Base-by-base conservation (phyloP, 37 sponge, comb jelly and placozoan genomes). In the Tethya wilhelma region DNA sequence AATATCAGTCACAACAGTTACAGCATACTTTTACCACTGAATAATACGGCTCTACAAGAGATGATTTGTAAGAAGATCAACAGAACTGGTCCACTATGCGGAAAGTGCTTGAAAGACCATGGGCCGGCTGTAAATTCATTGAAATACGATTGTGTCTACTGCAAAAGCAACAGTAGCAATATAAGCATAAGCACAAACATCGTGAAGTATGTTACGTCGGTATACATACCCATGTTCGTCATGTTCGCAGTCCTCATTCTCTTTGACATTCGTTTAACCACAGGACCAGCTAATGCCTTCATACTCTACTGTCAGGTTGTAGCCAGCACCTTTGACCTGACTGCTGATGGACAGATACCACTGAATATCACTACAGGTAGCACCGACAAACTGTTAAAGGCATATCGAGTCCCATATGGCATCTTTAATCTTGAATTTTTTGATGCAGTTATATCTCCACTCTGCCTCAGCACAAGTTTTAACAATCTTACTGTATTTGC, bases 241-340 rank as follows among this genome's bases (percentile, higher is more conserved):
- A 31, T 89, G 4, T 77, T 89, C 79, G 29, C 67, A 8, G 34
- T 70, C 22, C 71, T 89, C 69, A 82, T 89, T 4, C 20, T 83
- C 0, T 89, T 89, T 44, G 68, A 89, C 67, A 76, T 89, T 46
- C 69, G 71, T 0, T 78, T 89, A 38, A 70, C 83, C 56, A 79
- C 53, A 30, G 89, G 84, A 40, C 84, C 89, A 1, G 71, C 78
- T 1, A 83, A 83, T 64, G 72, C 89, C 11, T 89, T 89, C 74
- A 82, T 89, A 31, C 58, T 89, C 30, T 89, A 74, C 40, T 42
- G 56, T 23, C 89, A 89, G n/a, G 69, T 87, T 23, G 55, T 78
- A 1, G 40, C 74, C 53, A 65, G 56, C 26, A 69, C 59, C 12
- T 59, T 71, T 4, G 43, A 71, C 41, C 28, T 71, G 22, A 57